Base-by-base conservation (phyloP, 1,140 invertebrate genomes). In the Drosophila kepulauana region DNA sequence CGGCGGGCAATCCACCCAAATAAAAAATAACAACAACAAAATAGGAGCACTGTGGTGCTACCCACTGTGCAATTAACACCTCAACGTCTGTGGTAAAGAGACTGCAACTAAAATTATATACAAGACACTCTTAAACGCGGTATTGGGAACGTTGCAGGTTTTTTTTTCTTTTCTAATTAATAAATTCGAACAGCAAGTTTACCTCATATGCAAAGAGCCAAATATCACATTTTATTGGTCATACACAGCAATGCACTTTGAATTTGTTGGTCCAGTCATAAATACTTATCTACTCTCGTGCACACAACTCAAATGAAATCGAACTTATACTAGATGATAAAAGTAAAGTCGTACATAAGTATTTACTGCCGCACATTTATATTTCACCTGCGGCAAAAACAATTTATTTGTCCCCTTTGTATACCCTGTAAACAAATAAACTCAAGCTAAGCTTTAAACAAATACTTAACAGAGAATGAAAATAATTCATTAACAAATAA, bases 41-140 rank as follows among this genome's bases (percentile, higher is more conserved):
- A 6, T 6, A 38, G 10, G 35, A 38, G 6, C 15, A 35, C 4
- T 6, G 56, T 56, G 64, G 49, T 33, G 56, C 72, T 86, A 76
- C 75, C 84, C 80, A 88, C 84, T 88, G 84, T 87, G 84, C 84
- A 88, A 88, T 88, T 88, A 88, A 88, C 84, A 88, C 84, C 84
- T 88, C 85, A 84, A 64, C 84, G 66, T 69, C 62, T 65, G 5
- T 48, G 30, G 49, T 30, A 6, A 25, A 25, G 20, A 25, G 66
- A 52, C 49, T 15, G 73, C 59, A 56, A 64, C 79, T 76, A 78
- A 87, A 87, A 87, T 86, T 75, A 86, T 86, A 72, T 59, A 72
- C 62, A 74, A 58, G 56, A 25, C 79, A 70, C n/a, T 75, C 66
- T 75, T 67, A 81, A 82, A 81, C 78, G 57, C 77, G 62, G 69